phyloP scores from a whole-genome alignment of 2,888 invertebrate genomes.

The Chalcosyrphus nemorum region DNA sequence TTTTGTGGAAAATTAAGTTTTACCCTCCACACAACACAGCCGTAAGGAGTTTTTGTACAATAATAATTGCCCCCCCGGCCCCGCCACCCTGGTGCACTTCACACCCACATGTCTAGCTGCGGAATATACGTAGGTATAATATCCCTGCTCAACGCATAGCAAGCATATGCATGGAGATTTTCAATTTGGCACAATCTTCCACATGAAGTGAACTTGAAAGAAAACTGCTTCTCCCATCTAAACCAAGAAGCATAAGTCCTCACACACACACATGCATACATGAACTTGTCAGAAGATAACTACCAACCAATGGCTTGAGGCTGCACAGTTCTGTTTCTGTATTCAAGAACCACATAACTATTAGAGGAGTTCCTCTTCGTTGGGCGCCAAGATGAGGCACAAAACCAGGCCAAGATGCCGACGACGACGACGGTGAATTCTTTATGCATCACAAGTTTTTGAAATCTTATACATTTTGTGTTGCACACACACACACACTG shows the following conservation, averaged over 20 bases:
- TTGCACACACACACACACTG: background rate
- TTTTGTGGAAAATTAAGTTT: constrained; percentile 56
- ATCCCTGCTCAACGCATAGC: constrained; percentile 7
- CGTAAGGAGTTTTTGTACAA: constrained; percentile 34
- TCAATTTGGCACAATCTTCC: constrained; percentile 71
- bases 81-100: background rate
- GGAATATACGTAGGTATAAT: too few relatives aligned
- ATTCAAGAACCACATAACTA: constrained; percentile 20
- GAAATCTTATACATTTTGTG: constrained; percentile 37
- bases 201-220: constrained; percentile 68
- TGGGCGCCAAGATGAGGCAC: constrained; percentile 30
- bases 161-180: constrained; percentile 44
- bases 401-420: constrained; percentile 60
- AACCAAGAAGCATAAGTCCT: constrained; percentile 6
- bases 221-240: constrained; percentile 51
- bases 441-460: constrained; percentile 30
- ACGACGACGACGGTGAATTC: constrained; percentile 33
- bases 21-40: background rate
- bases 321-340: constrained; percentile 26
- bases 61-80: constrained; percentile 59
- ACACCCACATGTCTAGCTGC: too few relatives aligned
- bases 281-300: constrained; percentile 21
- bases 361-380: constrained; percentile 14
- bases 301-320: constrained; percentile 50
- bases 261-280: background rate